A percentile compares a stretch with the other conserved stretches of the same genome.
Evolutionary conservation across 2,113 vertebrate species (phyloP).

Genomic region (Chlamydotis undulata): DNA sequence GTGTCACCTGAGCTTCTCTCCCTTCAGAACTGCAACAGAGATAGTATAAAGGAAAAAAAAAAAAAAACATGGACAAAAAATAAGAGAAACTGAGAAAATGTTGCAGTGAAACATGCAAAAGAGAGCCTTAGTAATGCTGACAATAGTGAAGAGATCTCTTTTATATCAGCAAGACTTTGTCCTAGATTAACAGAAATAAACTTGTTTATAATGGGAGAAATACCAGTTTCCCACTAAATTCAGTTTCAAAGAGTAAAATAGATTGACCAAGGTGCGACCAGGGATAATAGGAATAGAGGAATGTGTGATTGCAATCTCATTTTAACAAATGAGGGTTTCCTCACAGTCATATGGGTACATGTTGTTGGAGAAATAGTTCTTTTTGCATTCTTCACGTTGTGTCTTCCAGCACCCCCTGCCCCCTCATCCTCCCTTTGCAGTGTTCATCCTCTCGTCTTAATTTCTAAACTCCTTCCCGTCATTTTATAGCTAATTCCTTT

Average conservation of each 20-base stretch:
- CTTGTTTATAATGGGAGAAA: neutral
- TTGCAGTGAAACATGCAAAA: neutral
- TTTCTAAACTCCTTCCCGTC: neutral
- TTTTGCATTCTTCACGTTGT: neutral
- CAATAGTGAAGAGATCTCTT: neutral
- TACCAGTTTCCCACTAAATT: neutral
- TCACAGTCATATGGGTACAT: neutral
- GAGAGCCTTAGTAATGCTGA: neutral
- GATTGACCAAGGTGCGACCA: neutral
- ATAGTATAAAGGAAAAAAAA: neutral
- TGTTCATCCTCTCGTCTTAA: neutral
- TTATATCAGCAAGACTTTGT: neutral
- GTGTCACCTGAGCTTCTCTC: neutral
- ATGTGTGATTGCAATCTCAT: neutral
- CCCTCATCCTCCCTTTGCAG: neutral
- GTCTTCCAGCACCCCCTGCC: neutral
- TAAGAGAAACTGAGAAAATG: neutral
- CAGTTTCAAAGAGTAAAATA: neutral
- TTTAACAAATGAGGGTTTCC: neutral
- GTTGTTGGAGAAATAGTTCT: neutral
- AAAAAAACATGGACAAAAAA: accelerated
- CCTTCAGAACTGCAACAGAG: neutral
- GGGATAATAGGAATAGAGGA: neutral
- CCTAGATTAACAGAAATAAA: neutral
- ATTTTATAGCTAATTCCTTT: neutral